Evolutionary conservation across 2,797 vertebrate genomes (phyloP).

Genomic region (Borostomias antarcticus): DNA sequence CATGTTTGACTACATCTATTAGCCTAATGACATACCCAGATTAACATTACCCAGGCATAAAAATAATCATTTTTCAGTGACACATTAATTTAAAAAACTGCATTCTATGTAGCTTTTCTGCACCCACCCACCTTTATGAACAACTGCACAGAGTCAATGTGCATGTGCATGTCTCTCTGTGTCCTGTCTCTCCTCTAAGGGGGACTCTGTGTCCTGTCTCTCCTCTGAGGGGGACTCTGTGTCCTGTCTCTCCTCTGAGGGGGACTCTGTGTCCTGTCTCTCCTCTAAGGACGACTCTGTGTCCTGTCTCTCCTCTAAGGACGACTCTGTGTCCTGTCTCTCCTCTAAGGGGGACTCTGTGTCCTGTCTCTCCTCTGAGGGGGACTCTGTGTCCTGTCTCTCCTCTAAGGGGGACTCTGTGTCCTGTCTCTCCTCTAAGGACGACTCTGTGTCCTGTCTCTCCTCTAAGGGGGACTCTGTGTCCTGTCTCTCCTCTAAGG

Average conservation of each 20-base stretch:
- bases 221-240: neutral
- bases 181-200: conserved; percentile 30
- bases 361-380: neutral
- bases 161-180: conserved; percentile 36
- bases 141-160: conserved; percentile 29
- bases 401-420: neutral
- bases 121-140: conserved; percentile 13
- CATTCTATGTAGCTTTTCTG: neutral
- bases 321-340: neutral
- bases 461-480: neutral
- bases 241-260: neutral
- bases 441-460: neutral
- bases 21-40: neutral
- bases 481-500: neutral
- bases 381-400: neutral
- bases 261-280: neutral
- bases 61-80: neutral
- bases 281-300: neutral
- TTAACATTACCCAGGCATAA: neutral
- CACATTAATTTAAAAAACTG: neutral
- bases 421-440: neutral
- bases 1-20: neutral
- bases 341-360: neutral
- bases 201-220: no score
- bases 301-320: neutral